A percentile compares a stretch with the other conserved stretches of the same genome.
These are phyloP conservation scores for Synchiropus splendidus DNA, from an alignment of 2,113 vertebrate species.

Conservation along the genomic window DNA sequence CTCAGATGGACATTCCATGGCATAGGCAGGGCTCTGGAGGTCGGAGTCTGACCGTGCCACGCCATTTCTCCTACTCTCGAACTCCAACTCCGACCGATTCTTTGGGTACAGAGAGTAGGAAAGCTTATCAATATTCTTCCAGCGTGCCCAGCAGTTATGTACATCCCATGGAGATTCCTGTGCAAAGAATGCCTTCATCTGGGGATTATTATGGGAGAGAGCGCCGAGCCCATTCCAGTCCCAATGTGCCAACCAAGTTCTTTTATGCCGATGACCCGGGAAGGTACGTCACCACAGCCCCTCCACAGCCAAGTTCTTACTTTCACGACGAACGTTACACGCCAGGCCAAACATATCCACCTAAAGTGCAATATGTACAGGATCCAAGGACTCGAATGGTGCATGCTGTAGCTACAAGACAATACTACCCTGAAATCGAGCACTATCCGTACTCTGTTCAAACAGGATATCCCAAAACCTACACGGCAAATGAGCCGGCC, in stretches of 20 bases:
- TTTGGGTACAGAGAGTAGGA: slow-evolving; percentile 72
- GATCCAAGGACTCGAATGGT: slow-evolving; percentile 64
- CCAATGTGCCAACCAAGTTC: slow-evolving; percentile 77
- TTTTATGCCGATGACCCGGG: slow-evolving; percentile 81
- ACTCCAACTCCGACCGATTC: slow-evolving; percentile 84
- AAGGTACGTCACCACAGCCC: slow-evolving; percentile 60
- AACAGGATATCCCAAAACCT: slow-evolving; percentile 58
- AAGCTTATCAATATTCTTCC: slow-evolving; percentile 66
- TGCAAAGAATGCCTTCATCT: slow-evolving; percentile 72
- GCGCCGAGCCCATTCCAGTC: slow-evolving; percentile 70
- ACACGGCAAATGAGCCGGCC: slow-evolving; percentile 61
- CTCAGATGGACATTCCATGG: slow-evolving; percentile 66
- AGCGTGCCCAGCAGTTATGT: slow-evolving; percentile 70
- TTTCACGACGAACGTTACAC: slow-evolving; percentile 71
- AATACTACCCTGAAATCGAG: slow-evolving; percentile 61
- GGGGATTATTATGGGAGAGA: slow-evolving; percentile 73
- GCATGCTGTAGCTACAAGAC: slow-evolving; percentile 57
- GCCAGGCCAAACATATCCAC: slow-evolving; percentile 60
- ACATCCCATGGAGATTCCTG: slow-evolving; percentile 61
- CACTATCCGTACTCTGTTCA: slow-evolving; percentile 54
- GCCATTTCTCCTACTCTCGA: slow-evolving; percentile 70
- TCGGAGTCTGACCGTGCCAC: slow-evolving; percentile 76
- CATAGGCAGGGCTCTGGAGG: slow-evolving; percentile 58
- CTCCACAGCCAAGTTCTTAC: slow-evolving; percentile 63
- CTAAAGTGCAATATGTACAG: slow-evolving; percentile 69